phyloP scores from a whole-genome alignment of 30 jellyfish, hydroid and myxozoan genomes.

The Hydra vulgaris region DNA sequence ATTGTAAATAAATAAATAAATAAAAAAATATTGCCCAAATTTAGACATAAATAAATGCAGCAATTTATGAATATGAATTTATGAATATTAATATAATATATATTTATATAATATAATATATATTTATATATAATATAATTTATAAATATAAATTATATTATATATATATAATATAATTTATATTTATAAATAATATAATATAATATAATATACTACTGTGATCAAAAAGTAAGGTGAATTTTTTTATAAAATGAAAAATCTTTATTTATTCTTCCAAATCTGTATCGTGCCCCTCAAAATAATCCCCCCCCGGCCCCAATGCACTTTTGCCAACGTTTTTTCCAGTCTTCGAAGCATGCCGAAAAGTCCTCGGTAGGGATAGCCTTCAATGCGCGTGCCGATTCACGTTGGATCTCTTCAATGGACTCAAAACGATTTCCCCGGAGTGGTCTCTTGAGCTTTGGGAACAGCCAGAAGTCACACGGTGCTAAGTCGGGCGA shows the following conservation, averaged over 20 bases:
- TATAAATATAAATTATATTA: too few relatives aligned
- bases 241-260: neutral
- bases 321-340: neutral
- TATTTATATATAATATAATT: too few relatives aligned
- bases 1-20: too few relatives aligned
- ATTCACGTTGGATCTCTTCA: neutral
- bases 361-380: neutral
- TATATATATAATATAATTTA: too few relatives aligned
- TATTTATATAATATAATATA: too few relatives aligned
- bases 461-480: constrained; percentile 29
- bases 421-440: neutral
- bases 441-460: constrained; percentile 5
- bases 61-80: too few relatives aligned
- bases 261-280: neutral
- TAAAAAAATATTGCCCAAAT: too few relatives aligned
- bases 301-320: neutral
- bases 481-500: constrained; percentile 43
- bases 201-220: neutral
- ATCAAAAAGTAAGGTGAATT: neutral
- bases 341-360: neutral
- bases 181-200: too few relatives aligned
- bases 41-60: too few relatives aligned
- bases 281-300: neutral
- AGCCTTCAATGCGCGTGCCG: neutral
- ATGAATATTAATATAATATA: too few relatives aligned